Conservation (phyloP, 2,113 vertebrate species). For the Antechinus flavipes region DNA sequence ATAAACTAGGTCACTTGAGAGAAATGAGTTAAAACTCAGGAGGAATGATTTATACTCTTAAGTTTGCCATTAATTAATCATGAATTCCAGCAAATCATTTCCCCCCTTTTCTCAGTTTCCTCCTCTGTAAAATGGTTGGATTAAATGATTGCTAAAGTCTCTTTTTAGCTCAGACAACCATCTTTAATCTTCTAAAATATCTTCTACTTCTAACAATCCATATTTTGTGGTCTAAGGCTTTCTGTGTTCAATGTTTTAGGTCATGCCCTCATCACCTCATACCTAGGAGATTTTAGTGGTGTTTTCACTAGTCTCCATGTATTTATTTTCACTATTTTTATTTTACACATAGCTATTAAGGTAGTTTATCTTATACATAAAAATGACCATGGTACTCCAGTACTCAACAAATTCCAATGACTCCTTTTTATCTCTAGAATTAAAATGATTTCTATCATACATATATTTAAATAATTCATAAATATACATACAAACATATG, state of each 20-base stretch:
- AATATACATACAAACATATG: too few relatives aligned
- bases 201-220: neutral
- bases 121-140: neutral
- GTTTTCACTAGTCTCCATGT: neutral
- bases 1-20: neutral
- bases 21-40: neutral
- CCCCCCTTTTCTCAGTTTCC: neutral
- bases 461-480: too few relatives aligned
- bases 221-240: neutral
- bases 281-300: neutral
- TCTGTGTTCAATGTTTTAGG: neutral
- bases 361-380: neutral
- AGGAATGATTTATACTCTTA: neutral
- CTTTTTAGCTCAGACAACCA: neutral
- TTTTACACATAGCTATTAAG: neutral
- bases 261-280: neutral
- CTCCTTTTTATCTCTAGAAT: neutral
- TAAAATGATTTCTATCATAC: neutral
- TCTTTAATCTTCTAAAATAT: neutral
- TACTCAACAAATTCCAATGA: neutral
- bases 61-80: neutral
- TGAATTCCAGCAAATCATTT: neutral
- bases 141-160: neutral
- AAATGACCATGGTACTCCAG: neutral
- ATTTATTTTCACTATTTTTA: neutral